Percentiles rank a stretch among this genome's conserved stretches.
Conservation (phyloP, 2,888 invertebrate species). For the Celastrina argiolus region DNA sequence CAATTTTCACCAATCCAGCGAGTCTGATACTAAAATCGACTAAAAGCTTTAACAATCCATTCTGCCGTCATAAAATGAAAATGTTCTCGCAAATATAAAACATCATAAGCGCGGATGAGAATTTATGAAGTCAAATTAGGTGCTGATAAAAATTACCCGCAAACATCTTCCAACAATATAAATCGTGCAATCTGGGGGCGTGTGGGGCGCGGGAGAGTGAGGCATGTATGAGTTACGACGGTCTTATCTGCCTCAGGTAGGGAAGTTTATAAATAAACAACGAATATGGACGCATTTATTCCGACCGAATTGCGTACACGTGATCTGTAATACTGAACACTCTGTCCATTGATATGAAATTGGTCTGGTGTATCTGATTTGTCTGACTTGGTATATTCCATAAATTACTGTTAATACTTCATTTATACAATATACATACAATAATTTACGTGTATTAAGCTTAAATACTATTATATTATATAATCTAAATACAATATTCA, state of each 20-base stretch:
- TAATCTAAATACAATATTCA: no score
- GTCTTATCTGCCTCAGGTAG: conserved; percentile 9
- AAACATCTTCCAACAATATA: conserved; percentile 18
- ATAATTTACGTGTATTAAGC: no score
- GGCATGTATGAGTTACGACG: conserved; percentile 8
- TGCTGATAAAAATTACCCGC: conserved; percentile 20
- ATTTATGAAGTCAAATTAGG: conserved; percentile 21
- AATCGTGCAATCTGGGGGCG: conserved; percentile 12
- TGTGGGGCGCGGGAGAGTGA: background rate
- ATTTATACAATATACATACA: no score
- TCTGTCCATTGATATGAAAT: background rate
- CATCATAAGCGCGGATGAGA: conserved; percentile 1
- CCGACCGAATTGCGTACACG: background rate
- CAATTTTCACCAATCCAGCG: background rate
- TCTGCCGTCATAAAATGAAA: background rate
- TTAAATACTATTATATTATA: no score
- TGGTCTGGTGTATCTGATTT: background rate
- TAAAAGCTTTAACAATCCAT: background rate
- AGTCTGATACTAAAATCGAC: background rate
- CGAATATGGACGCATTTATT: conserved; percentile 4
- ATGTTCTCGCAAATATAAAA: conserved; percentile 9
- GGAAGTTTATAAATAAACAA: conserved; percentile 14
- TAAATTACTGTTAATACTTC: background rate
- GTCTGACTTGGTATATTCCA: background rate
- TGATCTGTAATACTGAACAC: background rate